A percentile compares a stretch with the other conserved stretches of the same genome.
Evolutionary conservation across 2,797 vertebrate genomes (phyloP).

Genomic region (Chanos chanos): DNA sequence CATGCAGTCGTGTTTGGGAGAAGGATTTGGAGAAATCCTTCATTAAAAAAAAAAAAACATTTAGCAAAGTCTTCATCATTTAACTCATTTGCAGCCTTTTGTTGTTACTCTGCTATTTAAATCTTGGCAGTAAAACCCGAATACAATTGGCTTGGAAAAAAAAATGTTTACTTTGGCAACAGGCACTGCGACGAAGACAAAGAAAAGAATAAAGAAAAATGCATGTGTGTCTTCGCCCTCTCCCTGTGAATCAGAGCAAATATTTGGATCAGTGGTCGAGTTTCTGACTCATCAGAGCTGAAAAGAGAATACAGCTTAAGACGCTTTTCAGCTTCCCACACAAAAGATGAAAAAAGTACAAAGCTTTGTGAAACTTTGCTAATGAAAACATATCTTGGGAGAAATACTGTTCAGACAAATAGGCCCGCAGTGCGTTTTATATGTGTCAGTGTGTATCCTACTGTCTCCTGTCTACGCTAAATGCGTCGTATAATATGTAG

Average conservation of each 20-base stretch:
- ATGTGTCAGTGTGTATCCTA: neutral
- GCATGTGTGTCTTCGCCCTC: neutral
- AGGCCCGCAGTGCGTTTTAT: neutral
- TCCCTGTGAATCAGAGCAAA: constrained; percentile 16
- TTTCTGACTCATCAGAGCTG: constrained; percentile 32
- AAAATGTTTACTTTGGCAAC: constrained; percentile 28
- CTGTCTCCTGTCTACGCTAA: no score
- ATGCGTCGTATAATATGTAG: no score
- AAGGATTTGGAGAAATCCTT: no score
- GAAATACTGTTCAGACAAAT: neutral
- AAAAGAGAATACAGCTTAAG: constrained; percentile 17
- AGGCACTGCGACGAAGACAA: constrained; percentile 24
- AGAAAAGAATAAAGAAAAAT: constrained; percentile 28
- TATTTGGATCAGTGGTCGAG: constrained; percentile 25
- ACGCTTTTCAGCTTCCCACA: neutral
- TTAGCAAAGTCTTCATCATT: neutral
- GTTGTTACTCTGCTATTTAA: constrained; percentile 16
- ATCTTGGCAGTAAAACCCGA: constrained; percentile 22
- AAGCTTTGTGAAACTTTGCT: neutral
- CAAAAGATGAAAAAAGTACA: neutral
- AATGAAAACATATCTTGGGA: neutral
- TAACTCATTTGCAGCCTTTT: constrained; percentile 11
- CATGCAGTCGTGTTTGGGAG: no score
- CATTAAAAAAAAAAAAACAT: neutral
- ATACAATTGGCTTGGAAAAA: constrained; percentile 21